These are phyloP conservation scores for Enteromius trimaculatus DNA, from an alignment of 2,797 vertebrate genomes.

Conservation along the genomic window DNA sequence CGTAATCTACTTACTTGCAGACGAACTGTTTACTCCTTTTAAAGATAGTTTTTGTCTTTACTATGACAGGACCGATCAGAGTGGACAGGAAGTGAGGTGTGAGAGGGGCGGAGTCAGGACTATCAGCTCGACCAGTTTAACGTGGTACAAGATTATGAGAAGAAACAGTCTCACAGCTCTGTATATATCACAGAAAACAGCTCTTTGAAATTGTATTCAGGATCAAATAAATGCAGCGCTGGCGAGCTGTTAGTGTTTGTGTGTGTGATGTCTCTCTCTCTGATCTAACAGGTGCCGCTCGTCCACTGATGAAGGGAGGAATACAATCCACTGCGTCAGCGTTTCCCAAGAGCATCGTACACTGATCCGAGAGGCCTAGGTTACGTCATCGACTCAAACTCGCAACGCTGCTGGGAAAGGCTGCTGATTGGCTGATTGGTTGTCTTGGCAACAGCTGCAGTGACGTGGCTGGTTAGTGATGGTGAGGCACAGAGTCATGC, in stretches of 20 bases:
- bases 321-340: slow-evolving; percentile 79
- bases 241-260: background rate
- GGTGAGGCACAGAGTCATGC: slow-evolving; percentile 42
- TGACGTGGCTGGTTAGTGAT: slow-evolving; percentile 66
- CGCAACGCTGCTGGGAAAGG: background rate
- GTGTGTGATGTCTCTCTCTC: background rate
- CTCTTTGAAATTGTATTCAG: too few species aligned
- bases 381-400: background rate
- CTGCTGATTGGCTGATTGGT: slow-evolving; percentile 80
- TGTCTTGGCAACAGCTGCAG: slow-evolving; percentile 75
- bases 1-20: too few species aligned
- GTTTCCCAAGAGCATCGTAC: slow-evolving; percentile 1
- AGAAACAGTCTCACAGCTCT: too few species aligned
- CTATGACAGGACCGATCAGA: too few species aligned
- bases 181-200: too few species aligned
- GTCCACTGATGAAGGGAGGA: slow-evolving; percentile 56
- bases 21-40: too few species aligned
- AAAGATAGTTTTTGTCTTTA: too few species aligned
- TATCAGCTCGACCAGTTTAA: too few species aligned
- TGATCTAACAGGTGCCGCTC: background rate
- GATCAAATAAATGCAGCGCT: too few species aligned
- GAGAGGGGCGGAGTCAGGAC: too few species aligned
- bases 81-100: too few species aligned
- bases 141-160: too few species aligned
- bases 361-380: background rate